Percentiles rank a stretch among this genome's conserved stretches.
Evolutionary conservation across 2,113 vertebrate species (phyloP).

Genomic region (human): DNA sequence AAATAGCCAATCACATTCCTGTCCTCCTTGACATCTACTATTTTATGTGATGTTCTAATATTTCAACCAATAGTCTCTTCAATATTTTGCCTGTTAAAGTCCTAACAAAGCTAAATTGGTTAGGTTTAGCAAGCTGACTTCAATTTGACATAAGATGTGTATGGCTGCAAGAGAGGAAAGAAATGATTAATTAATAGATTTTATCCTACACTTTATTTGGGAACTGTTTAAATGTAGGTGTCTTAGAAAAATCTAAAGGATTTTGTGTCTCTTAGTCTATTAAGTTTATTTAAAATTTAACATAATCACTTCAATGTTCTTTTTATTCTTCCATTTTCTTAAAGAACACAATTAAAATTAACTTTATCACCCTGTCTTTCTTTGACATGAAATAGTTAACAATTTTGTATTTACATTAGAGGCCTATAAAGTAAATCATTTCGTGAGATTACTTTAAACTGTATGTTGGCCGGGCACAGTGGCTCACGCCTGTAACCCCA

Average conservation of each 20-base stretch:
- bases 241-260: slow-evolving; percentile 19
- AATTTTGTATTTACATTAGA: neutral
- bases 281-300: slow-evolving; percentile 42
- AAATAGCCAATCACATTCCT: neutral
- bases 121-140: slow-evolving; percentile 71
- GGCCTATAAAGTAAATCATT: neutral
- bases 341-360: slow-evolving; percentile 29
- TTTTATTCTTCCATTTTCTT: neutral
- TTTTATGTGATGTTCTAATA: slow-evolving; percentile 31
- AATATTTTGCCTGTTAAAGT: slow-evolving; percentile 66
- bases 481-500: too few relatives aligned
- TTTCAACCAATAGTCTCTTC: slow-evolving; percentile 60
- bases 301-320: neutral
- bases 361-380: neutral
- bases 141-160: slow-evolving; percentile 74
- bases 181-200: slow-evolving; percentile 56
- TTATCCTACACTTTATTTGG: slow-evolving; percentile 60
- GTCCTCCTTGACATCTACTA: slow-evolving; percentile 18
- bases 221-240: slow-evolving; percentile 42
- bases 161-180: neutral
- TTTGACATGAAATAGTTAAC: neutral
- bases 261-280: slow-evolving; percentile 11
- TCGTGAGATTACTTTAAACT: neutral
- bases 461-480: neutral
- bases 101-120: slow-evolving; percentile 74